Evolutionary conservation across 2,888 invertebrate species (phyloP).

Genomic region (Odontomyia ornata): DNA sequence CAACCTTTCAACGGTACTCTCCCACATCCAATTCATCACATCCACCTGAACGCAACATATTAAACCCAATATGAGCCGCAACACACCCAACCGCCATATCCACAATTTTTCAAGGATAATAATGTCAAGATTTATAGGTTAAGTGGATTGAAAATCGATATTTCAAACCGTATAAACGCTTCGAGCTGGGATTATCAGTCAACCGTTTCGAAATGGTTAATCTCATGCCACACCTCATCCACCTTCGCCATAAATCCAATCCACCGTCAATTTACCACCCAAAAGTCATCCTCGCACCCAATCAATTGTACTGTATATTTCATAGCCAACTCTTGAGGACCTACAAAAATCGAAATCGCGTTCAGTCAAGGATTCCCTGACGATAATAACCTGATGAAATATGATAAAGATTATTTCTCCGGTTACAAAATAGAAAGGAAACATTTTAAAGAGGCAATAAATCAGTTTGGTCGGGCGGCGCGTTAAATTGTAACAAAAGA

Average conservation of each 20-base stretch:
- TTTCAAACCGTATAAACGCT: background rate
- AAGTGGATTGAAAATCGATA: slow-evolving; percentile 16
- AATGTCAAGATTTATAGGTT: slow-evolving; percentile 27
- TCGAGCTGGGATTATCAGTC: background rate
- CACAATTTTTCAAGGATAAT: background rate
- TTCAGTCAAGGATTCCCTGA: background rate
- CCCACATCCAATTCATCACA: too few relatives aligned
- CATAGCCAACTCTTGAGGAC: too few relatives aligned
- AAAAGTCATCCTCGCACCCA: too few relatives aligned
- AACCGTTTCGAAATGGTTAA: background rate
- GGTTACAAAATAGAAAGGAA: background rate
- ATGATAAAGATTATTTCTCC: slow-evolving; percentile 2
- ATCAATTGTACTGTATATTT: too few relatives aligned
- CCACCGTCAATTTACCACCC: too few relatives aligned
- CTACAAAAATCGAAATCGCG: background rate
- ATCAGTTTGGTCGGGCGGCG: background rate
- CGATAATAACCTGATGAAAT: background rate
- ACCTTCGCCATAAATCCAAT: background rate
- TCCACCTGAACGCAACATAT: background rate
- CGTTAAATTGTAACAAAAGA: too few relatives aligned
- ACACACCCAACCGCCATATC: too few relatives aligned
- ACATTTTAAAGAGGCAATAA: slow-evolving; percentile 14
- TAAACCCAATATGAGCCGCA: background rate
- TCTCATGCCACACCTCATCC: background rate
- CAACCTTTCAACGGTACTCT: too few relatives aligned